A percentile compares a stretch with the other conserved stretches of the same genome.
Conservation (phyloP, 2,888 invertebrate species). For the Capitulum mitella region DNA sequence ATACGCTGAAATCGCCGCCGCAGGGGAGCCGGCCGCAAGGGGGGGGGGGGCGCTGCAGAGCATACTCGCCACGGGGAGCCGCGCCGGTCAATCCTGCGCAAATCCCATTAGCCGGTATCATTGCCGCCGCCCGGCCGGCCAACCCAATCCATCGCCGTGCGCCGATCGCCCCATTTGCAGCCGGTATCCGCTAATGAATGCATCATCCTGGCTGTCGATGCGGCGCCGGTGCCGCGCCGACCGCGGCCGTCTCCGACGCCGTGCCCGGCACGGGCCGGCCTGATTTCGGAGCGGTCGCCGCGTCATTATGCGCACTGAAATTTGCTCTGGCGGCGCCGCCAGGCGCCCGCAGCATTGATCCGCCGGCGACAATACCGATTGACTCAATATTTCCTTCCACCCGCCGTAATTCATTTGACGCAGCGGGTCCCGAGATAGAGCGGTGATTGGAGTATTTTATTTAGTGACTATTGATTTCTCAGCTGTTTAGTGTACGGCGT, state of each 20-base stretch:
- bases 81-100: constrained; percentile 1
- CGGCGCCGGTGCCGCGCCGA: not conserved
- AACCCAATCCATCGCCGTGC: constrained; percentile 11
- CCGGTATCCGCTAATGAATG: constrained; percentile 7
- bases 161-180: constrained; percentile 12
- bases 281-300: not conserved
- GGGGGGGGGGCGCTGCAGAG: not conserved
- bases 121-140: not conserved
- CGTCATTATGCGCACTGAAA: not conserved
- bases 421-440: not conserved
- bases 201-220: constrained; percentile 3
- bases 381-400: not conserved
- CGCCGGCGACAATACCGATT: not conserved
- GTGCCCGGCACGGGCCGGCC: not conserved
- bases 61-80: not conserved
- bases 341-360: not conserved
- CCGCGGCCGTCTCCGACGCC: not conserved
- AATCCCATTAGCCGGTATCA: constrained; percentile 4
- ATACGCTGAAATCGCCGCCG: not conserved
- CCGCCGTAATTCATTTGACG: not conserved
- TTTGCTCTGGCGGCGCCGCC: not conserved
- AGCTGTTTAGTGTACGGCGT: constrained; percentile 7
- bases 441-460: constrained; percentile 7
- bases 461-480: constrained; percentile 16
- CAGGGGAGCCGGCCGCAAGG: not conserved